These are phyloP conservation scores for Pangasius macronema DNA, from an alignment of 2,797 vertebrate genomes.

Conservation along the genomic window DNA sequence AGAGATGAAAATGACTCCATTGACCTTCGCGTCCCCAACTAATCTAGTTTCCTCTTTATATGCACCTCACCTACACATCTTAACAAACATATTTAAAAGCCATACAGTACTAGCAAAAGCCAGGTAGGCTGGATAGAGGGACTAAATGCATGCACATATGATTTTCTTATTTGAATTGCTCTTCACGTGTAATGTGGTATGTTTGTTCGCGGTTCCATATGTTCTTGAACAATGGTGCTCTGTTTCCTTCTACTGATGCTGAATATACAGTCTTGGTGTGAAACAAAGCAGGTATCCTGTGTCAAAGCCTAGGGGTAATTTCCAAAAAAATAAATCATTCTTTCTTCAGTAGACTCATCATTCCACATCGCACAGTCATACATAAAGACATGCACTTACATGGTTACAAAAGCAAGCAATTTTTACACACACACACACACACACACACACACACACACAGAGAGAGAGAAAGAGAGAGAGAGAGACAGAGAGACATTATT, in stretches of 20 bases:
- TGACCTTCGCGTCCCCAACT: background rate
- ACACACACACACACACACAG: background rate
- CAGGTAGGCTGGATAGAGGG: constrained; percentile 21
- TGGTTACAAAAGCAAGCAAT: background rate
- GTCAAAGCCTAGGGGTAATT: background rate
- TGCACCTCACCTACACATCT: background rate
- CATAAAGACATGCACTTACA: background rate
- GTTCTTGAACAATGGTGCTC: constrained; percentile 57
- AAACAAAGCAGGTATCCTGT: background rate
- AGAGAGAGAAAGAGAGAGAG: no score
- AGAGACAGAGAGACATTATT: no score
- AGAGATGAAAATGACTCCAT: constrained; percentile 31
- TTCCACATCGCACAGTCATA: background rate
- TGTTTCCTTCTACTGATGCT: constrained; percentile 75
- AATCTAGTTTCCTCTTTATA: constrained; percentile 39
- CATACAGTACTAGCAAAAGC: constrained; percentile 48
- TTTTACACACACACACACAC: background rate
- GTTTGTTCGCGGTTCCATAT: constrained; percentile 44
- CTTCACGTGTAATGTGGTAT: constrained; percentile 28
- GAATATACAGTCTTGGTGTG: background rate
- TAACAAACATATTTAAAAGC: constrained; percentile 43
- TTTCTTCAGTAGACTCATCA: background rate
- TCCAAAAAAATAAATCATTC: background rate
- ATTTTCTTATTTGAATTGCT: constrained; percentile 45
- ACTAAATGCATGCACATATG: constrained; percentile 10